Evolutionary conservation across 2,797 vertebrate genomes (phyloP), one percentile per base, ranked within the genome.

Genomic region (Poecile montanus): DNA sequence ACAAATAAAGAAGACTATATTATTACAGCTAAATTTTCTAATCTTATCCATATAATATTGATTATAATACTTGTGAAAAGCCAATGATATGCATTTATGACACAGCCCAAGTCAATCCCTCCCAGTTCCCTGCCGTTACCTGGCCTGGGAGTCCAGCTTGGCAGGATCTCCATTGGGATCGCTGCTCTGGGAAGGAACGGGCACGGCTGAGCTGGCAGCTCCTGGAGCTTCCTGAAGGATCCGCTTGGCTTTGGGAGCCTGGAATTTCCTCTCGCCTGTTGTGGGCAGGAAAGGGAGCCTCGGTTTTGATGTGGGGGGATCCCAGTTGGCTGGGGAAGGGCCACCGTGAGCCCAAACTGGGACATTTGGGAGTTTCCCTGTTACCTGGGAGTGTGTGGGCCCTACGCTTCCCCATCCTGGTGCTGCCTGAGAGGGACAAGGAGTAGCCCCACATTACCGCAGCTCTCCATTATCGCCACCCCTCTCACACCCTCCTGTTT

Each of bases 401-500:
- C 56, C 38, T 76, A 63, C 83, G 83, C 4, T 85, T 76, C n/a
- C 56, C 63, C 83, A 76, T 76, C 40, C 7, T 1, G 62, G 16
- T 2, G 4, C 19, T 61, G 13, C 63, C 47, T 67, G 40, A 4
- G 23, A 34, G 16, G 13, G 11, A 68, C 23, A 38, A 25, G 19
- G 51, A 73, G 44, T 14, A 48, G 20, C 34, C 32, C 13, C 32
- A 38, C 23, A 45, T 75, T n/a, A 45, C 20, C 54, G 2, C 53
- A 44, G 53, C 36, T 29, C 42, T 11, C 6, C 44, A 44, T 36
- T 18, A 14, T 17, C 15, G 26, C 11, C 36, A 50, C 32, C 3
- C 16, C 21, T 30, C 26, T 30, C 32, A 30, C 1, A 34, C 2
- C 6, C 1, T 10, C 2, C 6, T 2, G 13, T 23, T 8, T 17